Conservation (phyloP, 2,888 invertebrate species). For the Phyllotreta cruciferae region DNA sequence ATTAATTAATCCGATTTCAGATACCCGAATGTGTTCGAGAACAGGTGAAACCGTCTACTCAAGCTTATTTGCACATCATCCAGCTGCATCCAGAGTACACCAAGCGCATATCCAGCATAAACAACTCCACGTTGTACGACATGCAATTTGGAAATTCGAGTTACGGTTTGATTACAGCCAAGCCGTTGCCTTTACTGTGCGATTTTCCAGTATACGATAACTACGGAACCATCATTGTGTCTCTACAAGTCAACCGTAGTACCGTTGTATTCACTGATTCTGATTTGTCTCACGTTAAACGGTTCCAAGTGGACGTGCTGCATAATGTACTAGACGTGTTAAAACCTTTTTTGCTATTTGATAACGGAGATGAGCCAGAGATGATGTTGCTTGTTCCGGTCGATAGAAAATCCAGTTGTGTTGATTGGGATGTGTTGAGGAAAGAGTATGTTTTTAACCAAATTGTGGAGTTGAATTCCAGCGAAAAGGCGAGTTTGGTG, state of each 20-base stretch:
- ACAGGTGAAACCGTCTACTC: conserved; percentile 51
- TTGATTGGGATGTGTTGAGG: conserved; percentile 69
- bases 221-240: conserved; percentile 66
- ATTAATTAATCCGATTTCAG: conserved; percentile 50
- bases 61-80: conserved; percentile 67
- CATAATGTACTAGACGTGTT: conserved; percentile 71
- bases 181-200: conserved; percentile 68
- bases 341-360: conserved; percentile 67
- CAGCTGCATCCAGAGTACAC: conserved; percentile 64
- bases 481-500: conserved; percentile 62
- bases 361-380: conserved; percentile 62
- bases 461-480: conserved; percentile 59
- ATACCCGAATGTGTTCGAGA: conserved; percentile 42
- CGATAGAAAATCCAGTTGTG: conserved; percentile 53
- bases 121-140: conserved; percentile 64
- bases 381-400: conserved; percentile 62
- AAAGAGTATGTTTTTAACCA: conserved; percentile 60
- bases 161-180: conserved; percentile 71
- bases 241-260: conserved; percentile 63
- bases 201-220: conserved; percentile 78
- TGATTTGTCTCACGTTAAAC: conserved; percentile 64
- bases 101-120: conserved; percentile 57
- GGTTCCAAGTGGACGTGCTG: conserved; percentile 80
- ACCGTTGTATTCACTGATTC: conserved; percentile 59
- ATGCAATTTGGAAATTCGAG: conserved; percentile 63